Evolutionary conservation across 2,797 vertebrate genomes (phyloP), one percentile per base, ranked within the genome.

Genomic region (Taeniopygia guttata): DNA sequence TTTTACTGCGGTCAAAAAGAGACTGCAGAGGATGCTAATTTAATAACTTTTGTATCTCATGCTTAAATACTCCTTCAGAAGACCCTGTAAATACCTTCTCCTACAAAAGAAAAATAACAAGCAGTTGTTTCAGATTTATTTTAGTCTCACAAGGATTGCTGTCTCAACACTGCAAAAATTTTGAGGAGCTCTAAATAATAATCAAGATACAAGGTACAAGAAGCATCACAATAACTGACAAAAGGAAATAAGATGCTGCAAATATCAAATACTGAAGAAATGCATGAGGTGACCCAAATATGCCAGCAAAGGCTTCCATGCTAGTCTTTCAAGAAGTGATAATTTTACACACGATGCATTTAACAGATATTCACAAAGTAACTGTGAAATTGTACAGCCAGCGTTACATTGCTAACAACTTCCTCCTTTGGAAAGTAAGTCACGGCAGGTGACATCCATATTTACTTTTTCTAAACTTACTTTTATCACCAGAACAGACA

Each of bases 251-350:
- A 80, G 46, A 9, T 0, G 1, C 16, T 90, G 62, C 11, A 94
- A 67, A 46, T 85, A 55, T 60, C 51, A 94, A 80, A 76, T 77
- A 82, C 25, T 48, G 27, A 73, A 68, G 58, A 58, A 80, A 51
- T 13, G 16, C 30, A 49, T 51, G 34, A 85, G 21, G 40, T 91
- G 84, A 92, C 90, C 95, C 69, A 92, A 90, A 93, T 94, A 90
- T 70, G 90, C 29, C 90, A 92, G 45, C 13, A 59, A 72, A 88
- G 36, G 21, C 20, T 81, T 82, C n/a, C 34, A 64, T 1, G 1
- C 58, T 12, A 46, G 9, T 46, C 74, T 88, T 88, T 72, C 40
- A 76, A 68, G 77, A 72, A 49, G 12, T 68, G 34, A 81, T 80
- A 66, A 89, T 89, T 91, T 94, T 85, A 83, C 79, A 76, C 36